Evolutionary conservation across 2,888 invertebrate genomes (phyloP).

Genomic region (Apantesis nais): DNA sequence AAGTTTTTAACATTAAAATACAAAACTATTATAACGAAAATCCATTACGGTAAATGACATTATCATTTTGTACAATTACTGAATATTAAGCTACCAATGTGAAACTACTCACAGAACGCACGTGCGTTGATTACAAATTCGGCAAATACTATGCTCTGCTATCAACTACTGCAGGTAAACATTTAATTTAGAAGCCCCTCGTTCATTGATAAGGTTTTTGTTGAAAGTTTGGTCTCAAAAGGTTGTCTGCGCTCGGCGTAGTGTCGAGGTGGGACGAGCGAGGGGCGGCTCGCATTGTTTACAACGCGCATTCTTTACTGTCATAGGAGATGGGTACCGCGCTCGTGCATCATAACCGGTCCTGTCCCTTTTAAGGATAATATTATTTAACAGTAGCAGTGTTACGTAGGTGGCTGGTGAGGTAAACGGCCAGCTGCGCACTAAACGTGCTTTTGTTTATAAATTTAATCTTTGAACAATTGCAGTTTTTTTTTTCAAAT

Average conservation of each 20-base stretch:
- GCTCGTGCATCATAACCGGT: slow-evolving; percentile 16
- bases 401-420: neutral
- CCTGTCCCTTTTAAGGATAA: neutral
- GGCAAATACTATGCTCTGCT: neutral
- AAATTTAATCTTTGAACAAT: neutral
- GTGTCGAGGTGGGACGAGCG: neutral
- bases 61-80: neutral
- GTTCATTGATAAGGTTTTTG: slow-evolving; percentile 2
- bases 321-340: slow-evolving; percentile 13
- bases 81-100: neutral
- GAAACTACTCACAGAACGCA: neutral
- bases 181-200: neutral
- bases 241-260: slow-evolving; percentile 4
- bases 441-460: neutral
- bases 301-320: slow-evolving; percentile 34
- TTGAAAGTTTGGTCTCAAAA: neutral
- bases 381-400: neutral
- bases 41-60: neutral
- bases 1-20: neutral
- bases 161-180: neutral
- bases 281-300: slow-evolving; percentile 31
- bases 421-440: neutral
- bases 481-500: neutral
- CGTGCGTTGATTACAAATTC: neutral
- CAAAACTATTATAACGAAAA: neutral